These are phyloP conservation scores for Zingel zingel DNA, from an alignment of 2,113 vertebrate genomes.

Conservation along the genomic window DNA sequence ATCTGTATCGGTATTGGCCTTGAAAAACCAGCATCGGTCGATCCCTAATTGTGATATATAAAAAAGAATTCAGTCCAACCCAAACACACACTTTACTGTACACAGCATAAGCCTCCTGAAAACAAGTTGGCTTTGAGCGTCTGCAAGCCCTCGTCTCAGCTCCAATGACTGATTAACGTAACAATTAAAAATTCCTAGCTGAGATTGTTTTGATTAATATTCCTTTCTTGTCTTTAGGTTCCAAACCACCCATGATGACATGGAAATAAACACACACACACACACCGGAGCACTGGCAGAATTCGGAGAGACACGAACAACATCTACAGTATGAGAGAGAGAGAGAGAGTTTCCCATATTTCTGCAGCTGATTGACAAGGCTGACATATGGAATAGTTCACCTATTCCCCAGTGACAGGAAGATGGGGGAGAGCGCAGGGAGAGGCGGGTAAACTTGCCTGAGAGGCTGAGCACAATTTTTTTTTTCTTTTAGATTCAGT, in stretches of 20 bases:
- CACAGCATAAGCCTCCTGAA: neutral
- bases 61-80: neutral
- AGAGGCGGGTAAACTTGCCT: constrained; percentile 92
- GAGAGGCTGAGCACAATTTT: constrained; percentile 91
- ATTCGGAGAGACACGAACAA: constrained; percentile 90
- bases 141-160: constrained; percentile 57
- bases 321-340: constrained; percentile 68
- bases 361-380: constrained; percentile 97
- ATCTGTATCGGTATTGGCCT: too few species aligned
- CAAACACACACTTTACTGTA: neutral
- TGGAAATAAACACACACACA: constrained; percentile 86
- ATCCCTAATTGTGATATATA: neutral
- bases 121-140: constrained; percentile 2
- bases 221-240: constrained; percentile 82
- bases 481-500: constrained; percentile 87
- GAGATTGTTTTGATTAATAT: constrained; percentile 78
- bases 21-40: too few species aligned
- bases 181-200: constrained; percentile 75
- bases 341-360: constrained; percentile 89
- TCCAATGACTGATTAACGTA: constrained; percentile 77
- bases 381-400: constrained; percentile 99
- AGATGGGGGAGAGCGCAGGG: constrained; percentile 94
- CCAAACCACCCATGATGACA: constrained; percentile 89
- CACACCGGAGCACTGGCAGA: constrained; percentile 76
- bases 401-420: constrained; percentile 98